Conservation (phyloP, 2,113 vertebrate genomes). For the Paralichthys olivaceus region DNA sequence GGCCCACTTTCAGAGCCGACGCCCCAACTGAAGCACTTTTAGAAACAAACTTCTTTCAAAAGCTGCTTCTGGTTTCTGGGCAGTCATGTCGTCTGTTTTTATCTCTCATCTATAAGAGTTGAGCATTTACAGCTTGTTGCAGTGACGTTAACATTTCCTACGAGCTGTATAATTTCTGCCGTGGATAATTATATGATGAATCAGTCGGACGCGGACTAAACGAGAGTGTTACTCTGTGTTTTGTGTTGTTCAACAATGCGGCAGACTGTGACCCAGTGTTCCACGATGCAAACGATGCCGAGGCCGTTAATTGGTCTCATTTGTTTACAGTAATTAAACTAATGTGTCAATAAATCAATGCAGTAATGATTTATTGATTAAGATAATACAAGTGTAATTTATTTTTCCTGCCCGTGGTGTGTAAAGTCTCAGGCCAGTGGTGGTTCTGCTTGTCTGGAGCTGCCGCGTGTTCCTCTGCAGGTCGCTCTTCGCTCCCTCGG, state of each 20-base stretch:
- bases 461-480: slow-evolving; percentile 23
- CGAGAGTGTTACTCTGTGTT: too few species aligned
- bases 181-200: background rate
- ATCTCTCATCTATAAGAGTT: too few species aligned
- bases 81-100: too few species aligned
- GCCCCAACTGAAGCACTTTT: background rate
- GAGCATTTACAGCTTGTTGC: too few species aligned
- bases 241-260: background rate
- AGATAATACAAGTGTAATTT: slow-evolving; percentile 18
- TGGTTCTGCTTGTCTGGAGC: slow-evolving; percentile 2
- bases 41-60: background rate
- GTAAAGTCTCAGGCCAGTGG: background rate
- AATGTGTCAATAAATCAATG: slow-evolving; percentile 48
- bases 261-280: background rate
- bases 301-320: slow-evolving; percentile 27
- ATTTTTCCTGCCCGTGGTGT: background rate
- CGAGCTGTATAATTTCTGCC: too few species aligned
- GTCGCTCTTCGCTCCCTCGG: slow-evolving; percentile 25
- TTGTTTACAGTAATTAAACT: slow-evolving; percentile 24
- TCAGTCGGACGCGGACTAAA: too few species aligned
- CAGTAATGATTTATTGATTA: slow-evolving; percentile 44
- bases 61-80: too few species aligned
- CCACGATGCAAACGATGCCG: background rate
- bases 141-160: too few species aligned
- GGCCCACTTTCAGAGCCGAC: background rate